Conservation (phyloP, 2,888 invertebrate genomes). For the Caenorhabditis sp. region DNA sequence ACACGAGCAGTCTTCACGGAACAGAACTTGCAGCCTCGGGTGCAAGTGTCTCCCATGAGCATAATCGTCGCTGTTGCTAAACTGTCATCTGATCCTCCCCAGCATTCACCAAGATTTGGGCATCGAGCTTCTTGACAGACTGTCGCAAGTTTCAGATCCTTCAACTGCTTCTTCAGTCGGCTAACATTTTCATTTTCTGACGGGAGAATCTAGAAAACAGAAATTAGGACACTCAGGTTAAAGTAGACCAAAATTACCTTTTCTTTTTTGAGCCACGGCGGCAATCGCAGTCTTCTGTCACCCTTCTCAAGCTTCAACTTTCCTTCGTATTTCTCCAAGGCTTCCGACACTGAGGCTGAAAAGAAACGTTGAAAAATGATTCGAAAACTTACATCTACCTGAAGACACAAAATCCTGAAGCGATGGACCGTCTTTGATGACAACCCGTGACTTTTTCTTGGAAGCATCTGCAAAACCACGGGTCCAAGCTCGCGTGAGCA, state of each 20-base stretch:
- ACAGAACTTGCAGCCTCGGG: conserved; percentile 95
- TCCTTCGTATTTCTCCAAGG: conserved; percentile 69
- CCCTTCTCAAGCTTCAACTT: conserved; percentile 76
- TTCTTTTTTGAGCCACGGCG: conserved; percentile 82
- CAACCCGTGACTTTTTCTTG: conserved; percentile 49
- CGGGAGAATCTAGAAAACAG: conserved; percentile 54
- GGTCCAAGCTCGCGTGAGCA: conserved; percentile 59
- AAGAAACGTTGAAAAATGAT: neutral
- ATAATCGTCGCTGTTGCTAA: conserved; percentile 98
- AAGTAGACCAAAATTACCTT: conserved; percentile 53
- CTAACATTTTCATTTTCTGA: conserved; percentile 76
- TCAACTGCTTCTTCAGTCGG: conserved; percentile 78
- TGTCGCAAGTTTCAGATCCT: conserved; percentile 79
- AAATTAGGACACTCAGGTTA: neutral
- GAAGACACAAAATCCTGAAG: conserved; percentile 77
- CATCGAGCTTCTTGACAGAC: conserved; percentile 82
- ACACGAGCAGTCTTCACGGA: conserved; percentile 95
- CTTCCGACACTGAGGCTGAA: conserved; percentile 68
- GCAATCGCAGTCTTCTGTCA: conserved; percentile 77
- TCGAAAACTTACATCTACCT: conserved; percentile 42
- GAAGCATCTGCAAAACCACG: conserved; percentile 64
- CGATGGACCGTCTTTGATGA: conserved; percentile 76
- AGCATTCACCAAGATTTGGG: conserved; percentile 89
- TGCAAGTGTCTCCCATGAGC: conserved; percentile 99
- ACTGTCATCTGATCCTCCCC: conserved; percentile 91